Evolutionary conservation across 2,888 invertebrate genomes (phyloP), one percentile per base, ranked within the genome.

Genomic region (Synergus gifuensis): DNA sequence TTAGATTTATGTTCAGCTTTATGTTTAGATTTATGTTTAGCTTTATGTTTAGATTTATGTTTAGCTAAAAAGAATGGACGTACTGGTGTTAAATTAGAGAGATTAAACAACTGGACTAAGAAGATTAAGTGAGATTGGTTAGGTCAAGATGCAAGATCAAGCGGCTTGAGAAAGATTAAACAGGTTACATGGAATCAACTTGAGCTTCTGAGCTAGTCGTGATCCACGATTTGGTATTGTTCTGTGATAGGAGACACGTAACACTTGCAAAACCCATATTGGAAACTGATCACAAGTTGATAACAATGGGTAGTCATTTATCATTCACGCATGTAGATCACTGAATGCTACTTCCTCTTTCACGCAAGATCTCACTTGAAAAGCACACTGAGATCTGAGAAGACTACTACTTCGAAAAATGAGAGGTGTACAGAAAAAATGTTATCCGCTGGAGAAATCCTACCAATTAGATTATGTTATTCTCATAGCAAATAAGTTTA

Each of bases 161-260:
- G 18, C 28, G 46, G 69, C 46, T 69, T n/a, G 46, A 49, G 14
- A 36, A 54, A 49, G 54, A 73, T 73, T 73, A 73, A 73, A 49
- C 73, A 73, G 54, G 73, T 73, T 73, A 16, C 54, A 49, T 69
- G 9, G n/a, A 66, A 44, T 66, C 11, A 62, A 22, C 28, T 28
- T 73, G 73, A 54, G 73, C 40, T 73, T 73, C 73, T 54, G 54
- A 73, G 49, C 54, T 73, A 73, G 54, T 73, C 73, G 16, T 54
- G 73, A 73, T 73, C 73, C 73, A 73, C 49, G 73, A 73, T 73
- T 73, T n/a, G n/a, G 54, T 58, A 73, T 73, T 73, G 69, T 73
- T 73, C 12, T 49, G 54, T 73, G 73, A 54, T 54, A 73, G 73
- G 54, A 36, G 73, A 73, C 73, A 73, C n/a, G 73, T 73, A 73